Evolutionary conservation across 2,888 invertebrate species (phyloP).

Genomic region (Pammene aurita): DNA sequence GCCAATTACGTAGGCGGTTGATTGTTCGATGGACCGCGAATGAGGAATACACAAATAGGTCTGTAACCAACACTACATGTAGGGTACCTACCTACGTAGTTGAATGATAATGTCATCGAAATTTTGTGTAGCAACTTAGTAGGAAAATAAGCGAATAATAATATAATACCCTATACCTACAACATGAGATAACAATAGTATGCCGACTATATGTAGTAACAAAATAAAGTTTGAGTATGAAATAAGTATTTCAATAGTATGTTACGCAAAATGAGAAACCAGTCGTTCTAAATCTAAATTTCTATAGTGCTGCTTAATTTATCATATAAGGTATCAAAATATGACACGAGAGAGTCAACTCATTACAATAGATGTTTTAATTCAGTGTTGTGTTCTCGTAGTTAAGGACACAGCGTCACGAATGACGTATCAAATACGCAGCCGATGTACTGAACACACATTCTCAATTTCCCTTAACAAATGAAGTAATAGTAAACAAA

Average conservation of each 20-base stretch:
- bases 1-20: constrained; percentile 38
- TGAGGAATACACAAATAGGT: constrained; percentile 30
- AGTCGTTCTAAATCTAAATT: not conserved
- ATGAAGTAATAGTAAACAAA: constrained; percentile 39
- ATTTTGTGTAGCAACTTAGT: not conserved
- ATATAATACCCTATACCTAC: not conserved
- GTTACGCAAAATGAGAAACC: not conserved
- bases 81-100: not conserved
- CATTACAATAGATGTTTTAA: constrained; percentile 4
- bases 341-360: not conserved
- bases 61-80: not conserved
- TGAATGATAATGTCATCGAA: constrained; percentile 16
- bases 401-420: constrained; percentile 17
- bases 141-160: constrained; percentile 2
- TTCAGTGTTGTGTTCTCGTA: not conserved
- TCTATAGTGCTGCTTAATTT: not conserved
- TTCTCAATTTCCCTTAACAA: constrained; percentile 8
- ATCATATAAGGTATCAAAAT: not conserved
- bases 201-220: not conserved
- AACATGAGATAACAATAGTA: not conserved
- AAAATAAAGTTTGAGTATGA: constrained; percentile 6
- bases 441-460: not conserved
- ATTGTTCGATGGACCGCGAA: constrained; percentile 33
- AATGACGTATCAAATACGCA: constrained; percentile 33
- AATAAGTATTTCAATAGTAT: not conserved